phyloP scores from a whole-genome alignment of 1,140 invertebrate species.

The Pteromalus puparum region DNA sequence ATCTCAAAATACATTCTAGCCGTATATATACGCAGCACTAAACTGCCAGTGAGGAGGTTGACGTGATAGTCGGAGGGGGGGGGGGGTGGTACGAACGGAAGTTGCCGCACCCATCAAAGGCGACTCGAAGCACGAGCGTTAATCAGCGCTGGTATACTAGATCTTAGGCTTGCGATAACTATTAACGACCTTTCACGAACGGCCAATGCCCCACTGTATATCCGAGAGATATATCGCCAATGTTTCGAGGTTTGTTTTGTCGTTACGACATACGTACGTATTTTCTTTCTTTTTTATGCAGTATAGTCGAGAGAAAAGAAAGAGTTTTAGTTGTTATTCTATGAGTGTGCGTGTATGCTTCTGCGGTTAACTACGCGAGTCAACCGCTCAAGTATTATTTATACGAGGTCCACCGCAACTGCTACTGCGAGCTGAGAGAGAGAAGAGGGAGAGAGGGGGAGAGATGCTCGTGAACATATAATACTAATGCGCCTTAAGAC shows the following conservation, averaged over 20 bases:
- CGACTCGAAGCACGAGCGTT: constrained; percentile 8
- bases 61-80: neutral
- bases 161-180: constrained; percentile 23
- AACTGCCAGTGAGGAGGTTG: neutral
- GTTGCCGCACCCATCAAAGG: constrained; percentile 26
- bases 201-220: no score
- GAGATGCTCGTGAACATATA: neutral
- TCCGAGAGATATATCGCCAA: no score
- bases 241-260: no score
- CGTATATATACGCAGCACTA: neutral
- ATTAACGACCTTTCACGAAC: constrained; percentile 25
- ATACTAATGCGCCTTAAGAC: neutral
- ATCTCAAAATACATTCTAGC: constrained; percentile 24
- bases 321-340: no score
- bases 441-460: neutral
- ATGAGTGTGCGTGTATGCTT: no score
- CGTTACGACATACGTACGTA: no score
- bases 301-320: no score
- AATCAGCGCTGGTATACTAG: constrained; percentile 24
- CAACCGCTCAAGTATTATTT: no score
- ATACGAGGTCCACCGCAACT: neutral
- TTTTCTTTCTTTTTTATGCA: no score
- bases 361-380: no score
- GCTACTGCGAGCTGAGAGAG: neutral
- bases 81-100: neutral